Conservation (phyloP, 2,888 invertebrate species). For the Rhingia rostrata region DNA sequence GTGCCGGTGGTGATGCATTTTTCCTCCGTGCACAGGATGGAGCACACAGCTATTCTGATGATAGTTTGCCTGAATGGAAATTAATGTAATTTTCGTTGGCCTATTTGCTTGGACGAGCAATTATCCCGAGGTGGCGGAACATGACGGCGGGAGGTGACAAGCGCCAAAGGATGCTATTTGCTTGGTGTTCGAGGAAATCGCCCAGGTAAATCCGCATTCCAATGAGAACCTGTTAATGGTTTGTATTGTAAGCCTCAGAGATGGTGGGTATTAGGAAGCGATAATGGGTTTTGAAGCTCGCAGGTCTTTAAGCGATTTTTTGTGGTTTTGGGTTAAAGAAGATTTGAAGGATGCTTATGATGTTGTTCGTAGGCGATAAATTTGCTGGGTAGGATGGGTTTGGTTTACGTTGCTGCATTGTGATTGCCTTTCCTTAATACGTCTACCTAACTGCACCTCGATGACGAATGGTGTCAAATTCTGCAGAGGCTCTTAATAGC, state of each 20-base stretch:
- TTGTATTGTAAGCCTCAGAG: neutral
- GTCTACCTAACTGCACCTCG: too few species aligned
- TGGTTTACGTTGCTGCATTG: too few species aligned
- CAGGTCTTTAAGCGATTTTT: too few species aligned
- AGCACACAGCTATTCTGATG: neutral
- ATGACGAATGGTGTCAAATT: too few species aligned
- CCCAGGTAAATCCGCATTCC: conserved; percentile 29
- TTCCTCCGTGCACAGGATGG: neutral
- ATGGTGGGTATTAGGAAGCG: too few species aligned
- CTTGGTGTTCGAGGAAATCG: conserved; percentile 28
- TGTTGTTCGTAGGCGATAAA: too few species aligned
- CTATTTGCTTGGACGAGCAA: conserved; percentile 41
- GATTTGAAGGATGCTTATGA: too few species aligned
- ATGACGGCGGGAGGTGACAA: conserved; percentile 47
- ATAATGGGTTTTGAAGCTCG: too few species aligned
- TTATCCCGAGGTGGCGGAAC: conserved; percentile 53
- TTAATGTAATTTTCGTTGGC: conserved; percentile 49
- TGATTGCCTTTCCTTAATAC: too few species aligned
- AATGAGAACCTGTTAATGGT: conserved; percentile 7
- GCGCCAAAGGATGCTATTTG: conserved; percentile 39
- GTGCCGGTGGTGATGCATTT: conserved; percentile 26
- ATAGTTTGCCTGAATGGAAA: conserved; percentile 22
- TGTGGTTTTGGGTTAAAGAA: too few species aligned
- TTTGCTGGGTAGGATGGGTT: too few species aligned
- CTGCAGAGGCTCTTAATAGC: too few species aligned